Percentiles rank a stretch among this genome's conserved stretches.
Conservation (phyloP, 2,888 invertebrate genomes). For the Bugulina stolonifera region DNA sequence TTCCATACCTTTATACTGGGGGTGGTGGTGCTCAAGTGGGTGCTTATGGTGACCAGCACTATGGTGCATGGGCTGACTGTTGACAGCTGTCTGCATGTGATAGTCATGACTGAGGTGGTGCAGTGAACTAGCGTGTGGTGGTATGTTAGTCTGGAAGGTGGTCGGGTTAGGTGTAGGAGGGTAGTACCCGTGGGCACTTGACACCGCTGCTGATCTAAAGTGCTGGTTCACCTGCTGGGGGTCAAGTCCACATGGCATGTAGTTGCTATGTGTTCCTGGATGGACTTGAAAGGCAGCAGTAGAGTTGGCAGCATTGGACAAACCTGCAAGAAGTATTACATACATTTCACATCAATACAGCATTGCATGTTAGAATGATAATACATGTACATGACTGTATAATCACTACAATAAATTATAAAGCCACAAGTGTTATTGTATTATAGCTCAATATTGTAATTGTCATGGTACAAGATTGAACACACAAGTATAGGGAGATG, state of each 20-base stretch:
- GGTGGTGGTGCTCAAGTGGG: not conserved
- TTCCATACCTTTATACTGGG: slow-evolving; percentile 14
- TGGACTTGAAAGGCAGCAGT: slow-evolving; percentile 12
- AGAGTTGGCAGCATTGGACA: slow-evolving; percentile 21
- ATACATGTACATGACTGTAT: too few relatives aligned
- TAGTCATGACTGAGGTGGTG: slow-evolving; percentile 9
- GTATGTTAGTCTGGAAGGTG: not conserved
- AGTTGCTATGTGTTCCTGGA: not conserved
- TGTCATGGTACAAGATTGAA: too few relatives aligned
- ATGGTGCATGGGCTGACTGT: not conserved
- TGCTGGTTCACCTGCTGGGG: not conserved
- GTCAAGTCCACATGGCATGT: slow-evolving; percentile 11
- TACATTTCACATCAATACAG: too few relatives aligned
- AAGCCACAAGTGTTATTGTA: too few relatives aligned
- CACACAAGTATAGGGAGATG: too few relatives aligned
- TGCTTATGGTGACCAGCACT: not conserved
- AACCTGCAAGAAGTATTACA: not conserved
- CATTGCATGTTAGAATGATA: too few relatives aligned
- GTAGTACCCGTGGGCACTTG: not conserved
- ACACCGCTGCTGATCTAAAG: not conserved
- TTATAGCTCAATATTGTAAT: too few relatives aligned
- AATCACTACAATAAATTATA: too few relatives aligned
- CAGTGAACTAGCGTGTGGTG: not conserved
- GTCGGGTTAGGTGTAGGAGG: not conserved
- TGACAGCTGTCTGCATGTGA: slow-evolving; percentile 2